These are phyloP conservation scores for Drosophila ficusphila DNA, from an alignment of 1,140 invertebrate species.

Conservation along the genomic window DNA sequence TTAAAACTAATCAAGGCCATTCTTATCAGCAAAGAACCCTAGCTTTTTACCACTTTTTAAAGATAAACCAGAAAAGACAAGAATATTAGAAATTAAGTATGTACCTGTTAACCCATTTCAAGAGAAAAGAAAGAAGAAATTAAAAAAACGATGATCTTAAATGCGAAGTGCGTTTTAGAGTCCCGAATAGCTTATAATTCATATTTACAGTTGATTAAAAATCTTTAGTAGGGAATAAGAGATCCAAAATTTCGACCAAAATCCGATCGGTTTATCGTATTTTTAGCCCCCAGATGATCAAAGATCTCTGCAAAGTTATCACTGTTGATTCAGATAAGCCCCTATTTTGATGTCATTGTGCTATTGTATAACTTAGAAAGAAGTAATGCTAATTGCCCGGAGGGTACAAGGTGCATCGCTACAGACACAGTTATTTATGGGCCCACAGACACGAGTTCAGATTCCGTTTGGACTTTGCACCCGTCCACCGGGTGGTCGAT, in stretches of 20 bases:
- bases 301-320: not conserved
- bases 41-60: too few relatives aligned
- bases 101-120: too few relatives aligned
- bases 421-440: constrained; percentile 61
- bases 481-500: constrained; percentile 6
- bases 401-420: constrained; percentile 52
- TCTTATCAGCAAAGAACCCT: too few relatives aligned
- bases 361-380: constrained; percentile 56
- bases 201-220: too few relatives aligned
- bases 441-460: constrained; percentile 27
- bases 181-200: too few relatives aligned
- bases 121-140: too few relatives aligned
- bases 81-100: too few relatives aligned
- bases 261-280: not conserved
- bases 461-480: constrained; percentile 68
- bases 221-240: too few relatives aligned
- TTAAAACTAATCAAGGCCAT: too few relatives aligned
- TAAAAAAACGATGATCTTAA: too few relatives aligned
- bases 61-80: too few relatives aligned
- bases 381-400: constrained; percentile 16
- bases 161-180: too few relatives aligned
- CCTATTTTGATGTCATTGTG: constrained; percentile 1
- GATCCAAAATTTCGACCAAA: not conserved
- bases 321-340: constrained; percentile 2
- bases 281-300: not conserved